Evolutionary conservation across 2,797 vertebrate genomes (phyloP), one percentile per base, ranked within the genome.

Genomic region (Siniperca scherzeri): DNA sequence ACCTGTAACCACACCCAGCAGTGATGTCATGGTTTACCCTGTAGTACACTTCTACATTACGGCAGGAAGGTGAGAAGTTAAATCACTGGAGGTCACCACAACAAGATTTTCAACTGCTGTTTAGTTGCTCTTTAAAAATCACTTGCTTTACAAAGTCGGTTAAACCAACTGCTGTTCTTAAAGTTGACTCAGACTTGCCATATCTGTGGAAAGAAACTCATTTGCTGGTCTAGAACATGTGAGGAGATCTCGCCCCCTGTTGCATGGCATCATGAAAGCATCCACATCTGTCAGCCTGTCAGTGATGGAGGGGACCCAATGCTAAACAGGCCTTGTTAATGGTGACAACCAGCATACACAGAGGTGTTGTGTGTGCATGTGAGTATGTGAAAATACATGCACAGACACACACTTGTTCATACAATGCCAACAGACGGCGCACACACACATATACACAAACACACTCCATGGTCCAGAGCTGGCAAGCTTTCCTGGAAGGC

Each of bases 401-500:
- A 53, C 61, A 57, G 16, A 64, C n/a, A 64, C 30, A 78, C 50
- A 65, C 21, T 27, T 16, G 30, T 60, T 68, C 44, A 64, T 36
- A 36, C 59, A 76, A 57, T 65, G 27, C 76, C 82, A 77, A 79
- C 82, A 85, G 70, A 84, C 14, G n/a, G 60, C 62, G 38, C 62
- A 30, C 76, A 61, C 48, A 71, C 40, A 62, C 48, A 74, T 62
- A 74, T 46, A 74, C 25, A 21, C 59, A 78, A 4, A 60, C 56
- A 69, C 59, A 59, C 74, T 38, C 64, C 66, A 65, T 64, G 72
- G 69, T 85, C 66, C 80, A 84, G 77, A 89, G 77, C 76, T 92
- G 90, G 82, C 75, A 80, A 83, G 86, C 83, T 82, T 82, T 88
- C 83, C 82, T 87, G 83, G 80, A 90, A 88, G 76, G 70, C 76